These are phyloP conservation scores for Grantiella picta DNA, from an alignment of 2,113 vertebrate species.

Conservation along the genomic window DNA sequence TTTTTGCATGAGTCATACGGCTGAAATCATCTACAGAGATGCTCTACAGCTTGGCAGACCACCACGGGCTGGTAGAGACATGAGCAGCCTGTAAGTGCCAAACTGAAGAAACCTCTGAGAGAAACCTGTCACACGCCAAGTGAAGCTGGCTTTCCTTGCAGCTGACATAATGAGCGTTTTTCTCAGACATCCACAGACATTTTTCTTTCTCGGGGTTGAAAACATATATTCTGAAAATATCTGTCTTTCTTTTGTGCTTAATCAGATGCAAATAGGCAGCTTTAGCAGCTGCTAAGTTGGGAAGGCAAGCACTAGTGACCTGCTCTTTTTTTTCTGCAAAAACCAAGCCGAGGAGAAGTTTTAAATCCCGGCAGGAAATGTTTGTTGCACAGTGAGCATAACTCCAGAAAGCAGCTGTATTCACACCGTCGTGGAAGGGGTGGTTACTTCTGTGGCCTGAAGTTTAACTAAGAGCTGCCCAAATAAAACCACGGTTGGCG, in stretches of 20 bases:
- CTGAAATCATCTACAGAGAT: not conserved
- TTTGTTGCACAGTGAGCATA: fast-evolving
- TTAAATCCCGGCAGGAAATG: not conserved
- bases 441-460: not conserved
- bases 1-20: not conserved
- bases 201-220: not conserved
- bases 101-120: not conserved
- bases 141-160: not conserved
- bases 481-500: fast-evolving
- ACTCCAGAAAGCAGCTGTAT: not conserved
- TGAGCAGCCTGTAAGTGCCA: fast-evolving
- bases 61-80: not conserved
- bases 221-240: not conserved
- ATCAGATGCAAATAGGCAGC: not conserved
- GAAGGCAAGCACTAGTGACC: not conserved
- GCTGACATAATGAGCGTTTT: not conserved
- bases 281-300: not conserved
- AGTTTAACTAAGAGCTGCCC: not conserved
- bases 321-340: not conserved
- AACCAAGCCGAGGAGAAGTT: not conserved
- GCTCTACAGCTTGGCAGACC: not conserved
- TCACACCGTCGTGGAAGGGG: not conserved
- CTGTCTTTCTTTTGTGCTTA: not conserved
- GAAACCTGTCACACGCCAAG: not conserved
- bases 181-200: not conserved